Percentiles rank a stretch among this genome's conserved stretches.
phyloP scores from a whole-genome alignment of 2,113 vertebrate species.

The Callipepla squamata region DNA sequence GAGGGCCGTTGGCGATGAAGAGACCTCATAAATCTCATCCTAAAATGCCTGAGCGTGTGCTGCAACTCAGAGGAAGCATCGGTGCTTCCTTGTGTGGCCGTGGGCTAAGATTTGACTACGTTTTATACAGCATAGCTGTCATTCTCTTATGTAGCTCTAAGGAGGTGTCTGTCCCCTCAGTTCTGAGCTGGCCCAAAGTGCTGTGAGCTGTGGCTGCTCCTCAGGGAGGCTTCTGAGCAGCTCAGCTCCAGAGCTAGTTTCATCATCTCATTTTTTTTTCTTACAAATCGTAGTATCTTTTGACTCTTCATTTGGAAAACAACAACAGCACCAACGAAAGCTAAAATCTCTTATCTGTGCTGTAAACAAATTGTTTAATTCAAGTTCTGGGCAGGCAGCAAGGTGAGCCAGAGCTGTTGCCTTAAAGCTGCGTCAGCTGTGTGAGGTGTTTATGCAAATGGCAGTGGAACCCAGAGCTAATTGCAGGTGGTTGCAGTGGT shows the following conservation, averaged over 20 bases:
- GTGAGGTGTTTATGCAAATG: neutral
- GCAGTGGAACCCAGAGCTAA: neutral
- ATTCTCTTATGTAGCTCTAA: neutral
- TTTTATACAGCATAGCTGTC: neutral
- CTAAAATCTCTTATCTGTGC: neutral
- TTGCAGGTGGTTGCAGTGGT: slow-evolving; percentile 7
- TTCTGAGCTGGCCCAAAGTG: neutral
- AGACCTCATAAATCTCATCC: neutral
- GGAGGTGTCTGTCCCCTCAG: neutral
- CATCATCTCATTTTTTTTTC: neutral
- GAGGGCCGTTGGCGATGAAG: neutral
- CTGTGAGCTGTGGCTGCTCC: neutral
- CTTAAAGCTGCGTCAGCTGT: neutral
- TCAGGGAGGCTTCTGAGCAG: neutral
- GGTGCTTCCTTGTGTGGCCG: neutral
- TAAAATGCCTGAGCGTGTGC: neutral
- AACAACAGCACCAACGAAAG: neutral
- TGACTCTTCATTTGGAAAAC: neutral
- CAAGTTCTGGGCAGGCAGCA: neutral
- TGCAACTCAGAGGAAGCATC: neutral
- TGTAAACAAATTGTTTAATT: neutral
- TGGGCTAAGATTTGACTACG: neutral
- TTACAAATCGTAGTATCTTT: neutral
- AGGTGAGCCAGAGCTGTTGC: neutral
- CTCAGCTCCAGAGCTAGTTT: neutral